phyloP scores from a whole-genome alignment of 2,888 invertebrate genomes.

The Torymus texanus region DNA sequence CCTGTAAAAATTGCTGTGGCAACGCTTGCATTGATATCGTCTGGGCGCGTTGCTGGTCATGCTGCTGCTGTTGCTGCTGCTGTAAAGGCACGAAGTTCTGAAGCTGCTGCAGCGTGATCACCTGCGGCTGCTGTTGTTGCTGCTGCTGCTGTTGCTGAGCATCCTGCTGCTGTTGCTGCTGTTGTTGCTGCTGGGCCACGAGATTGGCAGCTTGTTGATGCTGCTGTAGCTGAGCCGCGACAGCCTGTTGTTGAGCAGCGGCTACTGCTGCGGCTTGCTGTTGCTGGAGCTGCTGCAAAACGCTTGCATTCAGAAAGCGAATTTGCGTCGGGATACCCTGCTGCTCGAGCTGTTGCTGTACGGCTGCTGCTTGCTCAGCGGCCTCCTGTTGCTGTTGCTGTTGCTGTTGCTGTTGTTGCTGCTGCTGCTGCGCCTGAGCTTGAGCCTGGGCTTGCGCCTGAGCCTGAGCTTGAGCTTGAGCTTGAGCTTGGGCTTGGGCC shows the following conservation, averaged over 20 bases:
- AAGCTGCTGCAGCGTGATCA: constrained; percentile 76
- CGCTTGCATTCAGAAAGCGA: constrained; percentile 70
- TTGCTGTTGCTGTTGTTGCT: constrained; percentile 60
- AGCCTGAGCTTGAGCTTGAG: constrained; percentile 1
- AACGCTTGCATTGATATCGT: constrained; percentile 76
- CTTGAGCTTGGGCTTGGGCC: constrained; percentile 14
- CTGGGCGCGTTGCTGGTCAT: constrained; percentile 71
- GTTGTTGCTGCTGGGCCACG: constrained; percentile 63
- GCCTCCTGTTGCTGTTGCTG: constrained; percentile 62
- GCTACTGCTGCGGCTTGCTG: constrained; percentile 71
- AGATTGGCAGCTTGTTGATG: constrained; percentile 70
- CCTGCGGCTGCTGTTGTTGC: constrained; percentile 73
- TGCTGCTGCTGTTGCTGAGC: constrained; percentile 74
- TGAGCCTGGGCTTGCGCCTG: constrained; percentile 57
- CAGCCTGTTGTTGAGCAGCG: constrained; percentile 61
- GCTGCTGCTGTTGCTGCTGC: constrained; percentile 68
- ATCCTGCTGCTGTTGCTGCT: constrained; percentile 71
- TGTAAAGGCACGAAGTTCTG: constrained; percentile 76
- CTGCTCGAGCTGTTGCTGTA: constrained; percentile 62
- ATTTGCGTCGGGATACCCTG: constrained; percentile 69
- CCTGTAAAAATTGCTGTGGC: constrained; percentile 77
- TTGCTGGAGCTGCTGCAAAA: constrained; percentile 72
- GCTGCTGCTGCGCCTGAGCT: constrained; percentile 56
- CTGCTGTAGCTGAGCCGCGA: constrained; percentile 66
- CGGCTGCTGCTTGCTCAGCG: constrained; percentile 57